These are phyloP conservation scores for Cantharis nigra DNA, from an alignment of 2,888 invertebrate species.

Conservation along the genomic window DNA sequence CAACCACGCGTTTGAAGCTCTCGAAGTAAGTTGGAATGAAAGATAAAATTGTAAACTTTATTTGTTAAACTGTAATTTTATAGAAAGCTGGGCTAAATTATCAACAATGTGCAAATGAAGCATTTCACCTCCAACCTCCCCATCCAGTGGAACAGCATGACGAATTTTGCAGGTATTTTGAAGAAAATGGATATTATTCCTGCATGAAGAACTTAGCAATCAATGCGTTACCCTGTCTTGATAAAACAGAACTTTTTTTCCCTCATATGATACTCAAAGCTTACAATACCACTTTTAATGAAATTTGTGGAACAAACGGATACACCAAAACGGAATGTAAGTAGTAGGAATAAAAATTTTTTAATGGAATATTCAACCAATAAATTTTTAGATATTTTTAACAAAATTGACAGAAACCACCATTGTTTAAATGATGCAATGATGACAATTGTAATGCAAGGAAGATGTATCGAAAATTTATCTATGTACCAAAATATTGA, in stretches of 20 bases:
- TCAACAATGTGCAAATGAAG: not conserved
- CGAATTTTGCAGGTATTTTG: not conserved
- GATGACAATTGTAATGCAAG: rapidly evolving
- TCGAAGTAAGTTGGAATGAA: not conserved
- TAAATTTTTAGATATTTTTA: not conserved
- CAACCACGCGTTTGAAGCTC: not conserved
- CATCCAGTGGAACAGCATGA: not conserved
- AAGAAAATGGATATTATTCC: not conserved
- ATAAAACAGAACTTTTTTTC: not conserved
- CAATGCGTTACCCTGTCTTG: not conserved
- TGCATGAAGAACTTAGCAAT: not conserved
- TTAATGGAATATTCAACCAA: not conserved
- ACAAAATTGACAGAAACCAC: not conserved
- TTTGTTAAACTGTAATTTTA: not conserved
- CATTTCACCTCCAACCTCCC: rapidly evolving
- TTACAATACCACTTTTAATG: not conserved
- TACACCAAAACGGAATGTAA: not conserved
- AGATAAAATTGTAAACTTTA: not conserved
- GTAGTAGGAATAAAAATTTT: not conserved
- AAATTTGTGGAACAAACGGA: not conserved
- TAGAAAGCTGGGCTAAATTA: not conserved
- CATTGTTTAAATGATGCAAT: not conserved
- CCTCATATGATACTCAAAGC: not conserved
- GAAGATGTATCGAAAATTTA: not conserved
- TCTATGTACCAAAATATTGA: not conserved